Conservation (phyloP, 37 sponge, comb jelly and placozoan species). For the Eunapius fragilis region DNA sequence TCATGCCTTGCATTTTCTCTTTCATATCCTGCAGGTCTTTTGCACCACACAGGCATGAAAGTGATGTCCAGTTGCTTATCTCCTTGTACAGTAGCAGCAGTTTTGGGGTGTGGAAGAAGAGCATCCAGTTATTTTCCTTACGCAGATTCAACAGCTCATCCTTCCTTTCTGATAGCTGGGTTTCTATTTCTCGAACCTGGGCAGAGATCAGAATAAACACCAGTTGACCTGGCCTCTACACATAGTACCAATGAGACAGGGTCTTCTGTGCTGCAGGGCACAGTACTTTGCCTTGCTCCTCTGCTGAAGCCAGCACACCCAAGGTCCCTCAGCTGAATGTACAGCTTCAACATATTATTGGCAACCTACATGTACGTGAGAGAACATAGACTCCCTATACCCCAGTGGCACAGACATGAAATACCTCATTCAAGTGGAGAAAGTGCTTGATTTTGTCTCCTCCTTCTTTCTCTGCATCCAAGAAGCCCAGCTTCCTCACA, state of each 20-base stretch:
- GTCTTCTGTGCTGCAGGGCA: background rate
- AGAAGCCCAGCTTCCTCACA: slow-evolving; percentile 88
- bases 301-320: slow-evolving; percentile 13
- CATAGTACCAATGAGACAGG: background rate
- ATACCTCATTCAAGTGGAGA: slow-evolving; percentile 52
- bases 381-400: background rate
- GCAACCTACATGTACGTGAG: slow-evolving; percentile 67
- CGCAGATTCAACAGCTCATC: slow-evolving; percentile 34
- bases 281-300: background rate
- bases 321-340: slow-evolving; percentile 47
- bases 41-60: background rate
- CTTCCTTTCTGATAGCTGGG: slow-evolving; percentile 49
- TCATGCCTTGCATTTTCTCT: background rate
- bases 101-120: slow-evolving; percentile 74
- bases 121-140: slow-evolving; percentile 44
- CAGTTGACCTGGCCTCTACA: background rate
- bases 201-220: background rate
- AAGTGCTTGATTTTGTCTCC: slow-evolving; percentile 59
- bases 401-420: no score
- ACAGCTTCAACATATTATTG: slow-evolving; percentile 53
- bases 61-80: background rate
- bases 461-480: slow-evolving; percentile 71
- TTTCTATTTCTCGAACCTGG: slow-evolving; percentile 31
- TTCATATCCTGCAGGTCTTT: background rate
- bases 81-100: slow-evolving; percentile 35